A percentile compares a stretch with the other conserved stretches of the same genome.
phyloP scores from a whole-genome alignment of 2,888 invertebrate species.

The Synanthedon tipuliformis region DNA sequence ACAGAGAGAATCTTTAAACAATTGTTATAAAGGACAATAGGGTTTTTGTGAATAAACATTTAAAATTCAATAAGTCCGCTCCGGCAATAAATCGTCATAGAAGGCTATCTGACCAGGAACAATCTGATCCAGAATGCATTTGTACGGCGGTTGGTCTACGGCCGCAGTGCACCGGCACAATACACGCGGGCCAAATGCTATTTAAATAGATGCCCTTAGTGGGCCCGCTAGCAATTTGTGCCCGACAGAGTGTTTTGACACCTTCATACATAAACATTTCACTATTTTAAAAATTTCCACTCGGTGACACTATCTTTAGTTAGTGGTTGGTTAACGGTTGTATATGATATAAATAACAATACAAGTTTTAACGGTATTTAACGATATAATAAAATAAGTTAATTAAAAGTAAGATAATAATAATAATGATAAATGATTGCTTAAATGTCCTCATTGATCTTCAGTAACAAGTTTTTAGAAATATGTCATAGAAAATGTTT shows the following conservation, averaged over 20 bases:
- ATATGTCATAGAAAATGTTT: no score
- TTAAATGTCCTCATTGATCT: no score
- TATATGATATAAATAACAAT: no score
- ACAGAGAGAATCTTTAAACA: slow-evolving; percentile 9
- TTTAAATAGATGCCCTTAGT: slow-evolving; percentile 60
- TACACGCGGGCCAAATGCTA: slow-evolving; percentile 32
- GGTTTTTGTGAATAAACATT: slow-evolving; percentile 36
- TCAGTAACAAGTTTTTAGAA: no score
- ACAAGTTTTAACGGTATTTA: no score
- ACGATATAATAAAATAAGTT: no score
- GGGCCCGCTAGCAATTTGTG: slow-evolving; percentile 53
- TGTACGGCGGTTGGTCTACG: slow-evolving; percentile 17
- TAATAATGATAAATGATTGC: no score
- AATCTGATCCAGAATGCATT: slow-evolving; percentile 52
- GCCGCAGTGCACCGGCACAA: slow-evolving; percentile 29
- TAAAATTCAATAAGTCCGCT: slow-evolving; percentile 59
- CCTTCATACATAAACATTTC: slow-evolving; percentile 62
- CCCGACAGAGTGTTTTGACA: slow-evolving; percentile 55
- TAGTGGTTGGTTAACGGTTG: neutral
- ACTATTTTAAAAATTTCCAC: slow-evolving; percentile 24
- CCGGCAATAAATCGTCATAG: slow-evolving; percentile 61
- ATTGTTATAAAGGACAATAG: slow-evolving; percentile 11
- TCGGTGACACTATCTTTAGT: slow-evolving; percentile 5
- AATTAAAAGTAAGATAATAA: no score
- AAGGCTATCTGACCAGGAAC: slow-evolving; percentile 62